phyloP scores from a whole-genome alignment of 2,797 vertebrate species.

The Crax fasciolata region DNA sequence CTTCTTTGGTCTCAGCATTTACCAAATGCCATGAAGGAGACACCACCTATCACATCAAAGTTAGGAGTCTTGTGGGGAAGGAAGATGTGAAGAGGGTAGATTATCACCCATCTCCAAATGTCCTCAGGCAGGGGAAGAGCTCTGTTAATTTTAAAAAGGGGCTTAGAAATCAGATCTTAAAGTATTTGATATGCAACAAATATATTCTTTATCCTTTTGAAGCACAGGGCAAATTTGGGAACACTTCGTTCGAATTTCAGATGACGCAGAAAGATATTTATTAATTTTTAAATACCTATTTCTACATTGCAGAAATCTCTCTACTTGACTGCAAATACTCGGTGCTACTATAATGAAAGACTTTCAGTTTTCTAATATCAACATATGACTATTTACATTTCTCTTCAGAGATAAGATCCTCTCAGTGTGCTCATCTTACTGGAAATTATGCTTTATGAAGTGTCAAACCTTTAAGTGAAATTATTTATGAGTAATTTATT shows the following conservation, averaged over 20 bases:
- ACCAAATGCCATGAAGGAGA: background rate
- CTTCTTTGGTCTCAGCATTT: background rate
- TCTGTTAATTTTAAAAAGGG: background rate
- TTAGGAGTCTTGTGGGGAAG: background rate
- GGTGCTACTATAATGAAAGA: background rate
- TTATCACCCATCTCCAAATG: background rate
- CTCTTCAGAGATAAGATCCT: background rate
- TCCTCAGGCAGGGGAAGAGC: background rate
- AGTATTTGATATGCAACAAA: background rate
- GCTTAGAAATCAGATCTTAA: background rate
- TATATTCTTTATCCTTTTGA: background rate
- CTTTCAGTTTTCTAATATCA: background rate
- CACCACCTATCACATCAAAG: background rate
- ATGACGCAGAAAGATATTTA: background rate
- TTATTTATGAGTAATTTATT: constrained; percentile 10
- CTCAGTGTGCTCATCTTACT: background rate
- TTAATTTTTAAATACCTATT: background rate
- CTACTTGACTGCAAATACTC: background rate
- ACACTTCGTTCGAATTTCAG: background rate
- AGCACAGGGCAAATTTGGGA: background rate
- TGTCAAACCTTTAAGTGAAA: background rate
- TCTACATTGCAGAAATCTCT: background rate
- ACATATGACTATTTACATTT: background rate
- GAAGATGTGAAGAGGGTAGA: background rate
- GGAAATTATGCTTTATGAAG: constrained; percentile 7